Evolutionary conservation across 2,888 invertebrate genomes (phyloP).

Genomic region (Polylopha cassiicola): DNA sequence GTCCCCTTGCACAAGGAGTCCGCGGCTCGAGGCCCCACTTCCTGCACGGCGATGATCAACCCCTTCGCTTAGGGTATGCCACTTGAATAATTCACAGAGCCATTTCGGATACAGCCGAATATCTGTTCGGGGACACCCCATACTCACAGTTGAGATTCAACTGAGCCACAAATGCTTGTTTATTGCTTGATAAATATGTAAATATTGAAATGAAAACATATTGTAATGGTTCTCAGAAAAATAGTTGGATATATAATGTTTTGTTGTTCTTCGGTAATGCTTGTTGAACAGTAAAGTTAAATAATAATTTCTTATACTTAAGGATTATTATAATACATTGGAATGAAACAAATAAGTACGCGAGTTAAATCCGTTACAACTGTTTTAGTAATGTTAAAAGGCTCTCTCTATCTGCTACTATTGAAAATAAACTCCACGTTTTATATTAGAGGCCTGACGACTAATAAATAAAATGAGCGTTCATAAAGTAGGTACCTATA

Average conservation of each 20-base stretch:
- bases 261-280: constrained; percentile 1
- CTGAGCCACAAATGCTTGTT: constrained; percentile 14
- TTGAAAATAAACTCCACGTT: too few species aligned
- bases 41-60: constrained; percentile 54
- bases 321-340: too few species aligned
- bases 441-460: too few species aligned
- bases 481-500: too few species aligned
- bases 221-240: too few species aligned
- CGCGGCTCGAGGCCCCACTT: constrained; percentile 36
- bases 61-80: constrained; percentile 42
- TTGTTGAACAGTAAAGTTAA: background rate
- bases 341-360: too few species aligned
- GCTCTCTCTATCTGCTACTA: too few species aligned
- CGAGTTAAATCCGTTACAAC: too few species aligned
- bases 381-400: too few species aligned
- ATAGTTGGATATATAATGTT: constrained; percentile 11
- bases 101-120: constrained; percentile 40
- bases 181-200: constrained; percentile 20
- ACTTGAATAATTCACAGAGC: constrained; percentile 56
- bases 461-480: constrained; percentile 1
- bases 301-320: too few species aligned
- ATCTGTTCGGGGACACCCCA: constrained; percentile 25
- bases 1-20: constrained; percentile 29
- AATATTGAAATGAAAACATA: constrained; percentile 5
- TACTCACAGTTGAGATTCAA: constrained; percentile 24